Evolutionary conservation across 2,888 invertebrate species (phyloP).

Genomic region (Euclidia mi): DNA sequence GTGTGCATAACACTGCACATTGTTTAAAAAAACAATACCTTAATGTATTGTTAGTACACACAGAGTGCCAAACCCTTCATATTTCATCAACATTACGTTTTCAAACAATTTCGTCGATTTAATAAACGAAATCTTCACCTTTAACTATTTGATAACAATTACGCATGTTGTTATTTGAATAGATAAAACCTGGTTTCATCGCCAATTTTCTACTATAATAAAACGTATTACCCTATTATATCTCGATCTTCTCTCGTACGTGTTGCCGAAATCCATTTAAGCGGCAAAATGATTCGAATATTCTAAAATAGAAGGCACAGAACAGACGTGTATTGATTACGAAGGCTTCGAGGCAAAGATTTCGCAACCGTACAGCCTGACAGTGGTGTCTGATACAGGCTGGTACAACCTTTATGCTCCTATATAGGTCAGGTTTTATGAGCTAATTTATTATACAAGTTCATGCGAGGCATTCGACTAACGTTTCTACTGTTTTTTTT

Average conservation of each 20-base stretch:
- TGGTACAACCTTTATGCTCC: constrained; percentile 62
- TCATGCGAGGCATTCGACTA: constrained; percentile 6
- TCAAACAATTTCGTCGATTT: too few relatives aligned
- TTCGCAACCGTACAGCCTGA: constrained; percentile 65
- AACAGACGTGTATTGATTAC: constrained; percentile 75
- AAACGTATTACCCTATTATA: constrained; percentile 88
- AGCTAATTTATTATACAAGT: constrained; percentile 39
- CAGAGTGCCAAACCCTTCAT: too few relatives aligned
- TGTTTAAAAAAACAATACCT: too few relatives aligned
- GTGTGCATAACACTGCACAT: too few relatives aligned
- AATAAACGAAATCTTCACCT: too few relatives aligned
- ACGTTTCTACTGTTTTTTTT: background rate
- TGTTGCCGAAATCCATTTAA: constrained; percentile 89
- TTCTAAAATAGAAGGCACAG: constrained; percentile 32
- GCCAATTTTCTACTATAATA: background rate
- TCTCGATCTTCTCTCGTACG: constrained; percentile 89
- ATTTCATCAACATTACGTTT: too few relatives aligned
- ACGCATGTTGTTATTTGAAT: too few relatives aligned
- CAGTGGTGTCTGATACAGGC: constrained; percentile 64
- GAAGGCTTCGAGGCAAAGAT: constrained; percentile 55
- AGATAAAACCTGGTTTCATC: background rate
- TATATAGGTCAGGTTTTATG: constrained; percentile 78
- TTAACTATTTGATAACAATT: too few relatives aligned
- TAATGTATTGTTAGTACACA: too few relatives aligned
- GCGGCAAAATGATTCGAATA: constrained; percentile 26